Percentiles rank a stretch among this genome's conserved stretches.
Evolutionary conservation across 2,797 vertebrate species (phyloP).

Genomic region (Notamacropus eugenii): DNA sequence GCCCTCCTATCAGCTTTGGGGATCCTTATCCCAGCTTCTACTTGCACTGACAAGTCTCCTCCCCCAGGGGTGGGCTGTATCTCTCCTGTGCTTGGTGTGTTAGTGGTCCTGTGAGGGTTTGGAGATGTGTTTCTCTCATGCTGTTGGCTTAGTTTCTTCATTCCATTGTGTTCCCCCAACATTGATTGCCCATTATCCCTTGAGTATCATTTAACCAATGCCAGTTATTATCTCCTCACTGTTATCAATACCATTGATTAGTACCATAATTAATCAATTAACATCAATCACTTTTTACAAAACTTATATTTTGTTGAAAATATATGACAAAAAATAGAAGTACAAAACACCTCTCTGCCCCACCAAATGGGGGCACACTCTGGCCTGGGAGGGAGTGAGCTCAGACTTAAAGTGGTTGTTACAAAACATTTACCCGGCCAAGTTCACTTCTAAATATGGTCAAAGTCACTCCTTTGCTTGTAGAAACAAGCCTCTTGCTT

Average conservation of each 20-base stretch:
- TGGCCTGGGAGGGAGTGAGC: background rate
- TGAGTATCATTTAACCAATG: background rate
- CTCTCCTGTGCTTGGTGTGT: background rate
- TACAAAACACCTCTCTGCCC: background rate
- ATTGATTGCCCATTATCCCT: background rate
- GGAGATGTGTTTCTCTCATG: background rate
- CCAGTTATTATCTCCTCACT: background rate
- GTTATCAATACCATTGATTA: background rate
- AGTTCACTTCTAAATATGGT: background rate
- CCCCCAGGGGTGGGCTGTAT: background rate
- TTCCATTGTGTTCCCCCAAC: background rate
- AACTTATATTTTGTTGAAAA: background rate
- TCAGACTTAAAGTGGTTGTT: background rate
- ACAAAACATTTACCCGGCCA: background rate
- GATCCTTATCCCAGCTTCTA: background rate
- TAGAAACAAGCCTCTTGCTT: background rate
- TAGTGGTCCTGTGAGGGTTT: background rate
- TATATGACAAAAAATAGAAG: background rate
- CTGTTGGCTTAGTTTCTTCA: background rate
- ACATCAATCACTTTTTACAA: background rate
- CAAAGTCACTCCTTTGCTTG: background rate
- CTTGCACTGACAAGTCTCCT: background rate
- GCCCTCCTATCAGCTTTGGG: background rate
- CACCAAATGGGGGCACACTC: background rate
- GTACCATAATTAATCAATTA: background rate